Evolutionary conservation across 2,888 invertebrate species (phyloP), one percentile per base, ranked within the genome.

Genomic region (Cataglyphis altisquamis): DNA sequence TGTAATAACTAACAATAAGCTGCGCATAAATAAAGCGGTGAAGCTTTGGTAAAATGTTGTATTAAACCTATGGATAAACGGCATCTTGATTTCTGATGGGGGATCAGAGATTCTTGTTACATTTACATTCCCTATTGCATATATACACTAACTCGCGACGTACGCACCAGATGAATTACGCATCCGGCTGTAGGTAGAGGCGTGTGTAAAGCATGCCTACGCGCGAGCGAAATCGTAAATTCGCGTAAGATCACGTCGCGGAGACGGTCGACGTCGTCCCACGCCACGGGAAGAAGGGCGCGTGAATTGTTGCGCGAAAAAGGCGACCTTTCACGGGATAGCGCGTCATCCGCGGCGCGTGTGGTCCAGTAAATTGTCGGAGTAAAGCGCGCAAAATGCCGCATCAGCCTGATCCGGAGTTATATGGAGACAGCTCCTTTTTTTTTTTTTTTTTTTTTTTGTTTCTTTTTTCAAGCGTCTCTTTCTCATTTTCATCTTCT

Each of bases 301-400:
- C 84, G 80, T 64, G 84, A 67, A 66, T 82, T 72, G 73, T 63
- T 67, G 62, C 66, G 74, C 85, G 82, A 83, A 84, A 82, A 82
- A 68, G 67, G 60, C 57, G 55, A 73, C 75, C 72, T 86, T 86
- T 89, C 88, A 52, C 82, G 83, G 83, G 87, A 87, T 84, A 82
- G 83, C 83, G 83, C 45, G 66, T 39, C 48, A 29, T 57, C 57
- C 45, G 41, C 60, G 67, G 12, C 70, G 78, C 91, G 92, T 92
- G 92, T 92, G 92, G 92, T 92, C 92, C 90, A 88, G 90, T 92
- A 92, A 92, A 92, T 92, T 90, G 88, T 90, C 86, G 86, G 82
- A 77, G 85, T 88, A 88, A 89, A 88, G 84, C 91, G 91, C 92
- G 91, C 92, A 90, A 92, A 92, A 93, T 93, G 91, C 88, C 91